Evolutionary conservation across 2,888 invertebrate genomes (phyloP).

Genomic region (Caenorhabditis sp.): DNA sequence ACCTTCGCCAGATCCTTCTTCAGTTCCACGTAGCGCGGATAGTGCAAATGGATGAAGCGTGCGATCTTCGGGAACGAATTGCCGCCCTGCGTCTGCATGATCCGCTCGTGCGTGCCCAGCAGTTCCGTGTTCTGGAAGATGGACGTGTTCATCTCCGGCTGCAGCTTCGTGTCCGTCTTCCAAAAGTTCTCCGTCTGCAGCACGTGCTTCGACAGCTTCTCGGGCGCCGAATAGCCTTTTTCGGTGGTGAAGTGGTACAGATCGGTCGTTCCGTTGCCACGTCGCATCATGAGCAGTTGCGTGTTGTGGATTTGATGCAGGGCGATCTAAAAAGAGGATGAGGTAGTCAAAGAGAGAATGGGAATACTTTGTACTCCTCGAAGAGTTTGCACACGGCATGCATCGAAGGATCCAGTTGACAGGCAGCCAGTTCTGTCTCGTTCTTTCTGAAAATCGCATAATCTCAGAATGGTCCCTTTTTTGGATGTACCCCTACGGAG

Average conservation of each 20-base stretch:
- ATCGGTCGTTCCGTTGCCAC: slow-evolving; percentile 36
- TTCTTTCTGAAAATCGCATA: no score
- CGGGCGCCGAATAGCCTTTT: slow-evolving; percentile 20
- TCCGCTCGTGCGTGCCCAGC: no score
- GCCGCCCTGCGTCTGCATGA: no score
- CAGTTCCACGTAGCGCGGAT: slow-evolving; percentile 37
- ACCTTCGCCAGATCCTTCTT: slow-evolving; percentile 36
- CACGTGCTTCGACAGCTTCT: slow-evolving; percentile 27
- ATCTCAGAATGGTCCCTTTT: no score
- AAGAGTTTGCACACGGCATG: no score
- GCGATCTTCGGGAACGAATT: no score
- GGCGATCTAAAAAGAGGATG: no score
- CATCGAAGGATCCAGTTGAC: no score
- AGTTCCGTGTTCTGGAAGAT: slow-evolving; percentile 18
- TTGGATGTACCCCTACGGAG: no score
- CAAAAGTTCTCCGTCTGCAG: slow-evolving; percentile 34
- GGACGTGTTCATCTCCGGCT: slow-evolving; percentile 38
- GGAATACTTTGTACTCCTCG: slow-evolving; percentile 42
- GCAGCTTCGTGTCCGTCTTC: slow-evolving; percentile 29
- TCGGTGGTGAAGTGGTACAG: slow-evolving; percentile 25
- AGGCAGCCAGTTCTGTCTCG: no score
- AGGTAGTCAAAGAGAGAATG: no score
- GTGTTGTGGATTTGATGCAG: slow-evolving; percentile 24
- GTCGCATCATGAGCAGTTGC: slow-evolving; percentile 19
- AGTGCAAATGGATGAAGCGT: slow-evolving; percentile 19